A percentile compares a stretch with the other conserved stretches of the same genome.
Evolutionary conservation across 2,888 invertebrate species (phyloP).

Genomic region (Melieria picta): DNA sequence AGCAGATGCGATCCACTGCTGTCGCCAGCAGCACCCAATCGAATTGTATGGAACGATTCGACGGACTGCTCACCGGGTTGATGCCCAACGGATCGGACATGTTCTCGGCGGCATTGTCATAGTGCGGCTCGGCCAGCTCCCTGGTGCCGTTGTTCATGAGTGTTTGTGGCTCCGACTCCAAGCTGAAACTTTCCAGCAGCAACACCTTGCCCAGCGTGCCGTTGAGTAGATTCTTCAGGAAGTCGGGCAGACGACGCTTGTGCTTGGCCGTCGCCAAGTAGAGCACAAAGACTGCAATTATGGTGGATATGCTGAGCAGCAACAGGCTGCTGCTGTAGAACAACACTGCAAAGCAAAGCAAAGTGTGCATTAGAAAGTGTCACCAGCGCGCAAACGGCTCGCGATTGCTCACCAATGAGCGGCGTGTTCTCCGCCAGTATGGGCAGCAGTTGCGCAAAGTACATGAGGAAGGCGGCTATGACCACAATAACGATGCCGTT

Average conservation of each 20-base stretch:
- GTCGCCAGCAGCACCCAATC: constrained; percentile 75
- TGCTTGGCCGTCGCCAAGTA: constrained; percentile 68
- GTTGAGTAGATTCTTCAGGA: constrained; percentile 57
- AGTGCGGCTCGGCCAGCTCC: constrained; percentile 54
- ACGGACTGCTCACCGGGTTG: constrained; percentile 48
- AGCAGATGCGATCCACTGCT: constrained; percentile 72
- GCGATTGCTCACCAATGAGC: constrained; percentile 62
- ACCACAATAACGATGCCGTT: constrained; percentile 72
- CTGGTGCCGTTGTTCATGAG: constrained; percentile 50
- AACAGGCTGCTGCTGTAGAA: constrained; percentile 70
- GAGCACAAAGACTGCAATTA: constrained; percentile 69
- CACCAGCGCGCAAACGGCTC: background rate
- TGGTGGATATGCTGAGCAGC: constrained; percentile 68
- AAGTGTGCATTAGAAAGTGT: background rate
- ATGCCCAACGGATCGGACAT: constrained; percentile 47
- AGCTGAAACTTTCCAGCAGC: constrained; percentile 57
- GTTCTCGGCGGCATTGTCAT: constrained; percentile 46
- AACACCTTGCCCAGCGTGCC: constrained; percentile 56
- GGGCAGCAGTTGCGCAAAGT: constrained; percentile 70
- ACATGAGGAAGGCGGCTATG: constrained; percentile 72
- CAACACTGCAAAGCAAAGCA: constrained; percentile 65
- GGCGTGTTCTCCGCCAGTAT: constrained; percentile 67
- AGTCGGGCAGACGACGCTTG: constrained; percentile 66
- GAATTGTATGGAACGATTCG: constrained; percentile 65
- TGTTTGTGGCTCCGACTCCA: constrained; percentile 49